Evolutionary conservation across 2,888 invertebrate genomes (phyloP).

Genomic region (Tachina fera): DNA sequence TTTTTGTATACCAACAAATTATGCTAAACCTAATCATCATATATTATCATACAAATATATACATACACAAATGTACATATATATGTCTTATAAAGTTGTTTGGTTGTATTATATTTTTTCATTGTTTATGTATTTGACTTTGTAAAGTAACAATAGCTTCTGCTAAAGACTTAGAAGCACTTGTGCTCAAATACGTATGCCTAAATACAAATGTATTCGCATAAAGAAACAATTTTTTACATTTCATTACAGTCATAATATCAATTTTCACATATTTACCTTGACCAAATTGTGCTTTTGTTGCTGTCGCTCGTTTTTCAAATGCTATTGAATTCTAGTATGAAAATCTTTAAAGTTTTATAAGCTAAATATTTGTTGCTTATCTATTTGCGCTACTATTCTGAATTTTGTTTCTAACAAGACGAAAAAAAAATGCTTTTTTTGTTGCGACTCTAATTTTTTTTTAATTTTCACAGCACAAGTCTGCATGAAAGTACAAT

Average conservation of each 20-base stretch:
- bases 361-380: slow-evolving; percentile 70
- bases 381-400: slow-evolving; percentile 72
- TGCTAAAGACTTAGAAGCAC: slow-evolving; percentile 13
- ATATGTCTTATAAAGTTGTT: slow-evolving; percentile 6
- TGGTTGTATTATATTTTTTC: slow-evolving; percentile 23
- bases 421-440: not conserved
- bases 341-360: slow-evolving; percentile 45
- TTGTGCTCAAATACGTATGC: slow-evolving; percentile 25
- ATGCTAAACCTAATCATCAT: slow-evolving; percentile 53
- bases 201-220: slow-evolving; percentile 25
- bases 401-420: slow-evolving; percentile 51
- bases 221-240: slow-evolving; percentile 44
- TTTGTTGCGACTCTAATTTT: not conserved
- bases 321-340: slow-evolving; percentile 30
- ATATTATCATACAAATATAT: slow-evolving; percentile 23
- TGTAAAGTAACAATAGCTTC: slow-evolving; percentile 48
- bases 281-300: slow-evolving; percentile 77
- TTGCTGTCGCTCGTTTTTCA: slow-evolving; percentile 43
- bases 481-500: not conserved
- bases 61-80: not conserved
- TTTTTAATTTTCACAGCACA: slow-evolving; percentile 1
- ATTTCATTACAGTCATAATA: slow-evolving; percentile 70
- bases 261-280: slow-evolving; percentile 78
- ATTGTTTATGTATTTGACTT: slow-evolving; percentile 7
- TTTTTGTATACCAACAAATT: slow-evolving; percentile 47